Percentiles rank a stretch among this genome's conserved stretches.
phyloP scores from a whole-genome alignment of 1,140 invertebrate species.

The Aricia agestis region DNA sequence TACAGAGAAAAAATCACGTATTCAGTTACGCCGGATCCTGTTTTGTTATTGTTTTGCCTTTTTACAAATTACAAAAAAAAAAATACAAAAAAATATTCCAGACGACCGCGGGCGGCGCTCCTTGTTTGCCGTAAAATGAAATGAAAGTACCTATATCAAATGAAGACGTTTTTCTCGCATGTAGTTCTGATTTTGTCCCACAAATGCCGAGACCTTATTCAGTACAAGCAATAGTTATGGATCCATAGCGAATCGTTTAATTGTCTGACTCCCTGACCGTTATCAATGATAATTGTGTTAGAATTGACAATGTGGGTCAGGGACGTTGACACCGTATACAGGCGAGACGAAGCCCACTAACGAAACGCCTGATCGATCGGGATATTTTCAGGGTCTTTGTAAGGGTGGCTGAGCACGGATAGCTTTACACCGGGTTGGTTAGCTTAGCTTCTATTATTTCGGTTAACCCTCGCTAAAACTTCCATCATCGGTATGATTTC shows the following conservation, averaged over 20 bases:
- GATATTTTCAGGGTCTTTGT: not conserved
- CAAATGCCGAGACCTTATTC: no score
- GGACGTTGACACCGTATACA: not conserved
- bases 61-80: not conserved
- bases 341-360: not conserved
- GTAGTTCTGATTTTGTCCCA: no score
- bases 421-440: no score
- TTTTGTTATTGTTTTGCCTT: not conserved
- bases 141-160: not conserved
- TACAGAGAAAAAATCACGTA: not conserved
- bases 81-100: not conserved
- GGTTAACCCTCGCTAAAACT: no score
- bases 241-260: not conserved
- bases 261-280: not conserved
- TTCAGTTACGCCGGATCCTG: not conserved
- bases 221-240: not conserved
- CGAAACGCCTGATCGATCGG: not conserved
- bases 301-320: not conserved
- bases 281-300: not conserved
- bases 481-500: no score
- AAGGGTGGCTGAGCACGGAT: not conserved
- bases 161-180: not conserved
- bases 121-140: not conserved
- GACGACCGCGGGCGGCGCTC: no score
- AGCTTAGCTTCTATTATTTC: no score